Evolutionary conservation across 2,888 invertebrate species (phyloP), one percentile per base, ranked within the genome.

Genomic region (Ectemnius lituratus): DNA sequence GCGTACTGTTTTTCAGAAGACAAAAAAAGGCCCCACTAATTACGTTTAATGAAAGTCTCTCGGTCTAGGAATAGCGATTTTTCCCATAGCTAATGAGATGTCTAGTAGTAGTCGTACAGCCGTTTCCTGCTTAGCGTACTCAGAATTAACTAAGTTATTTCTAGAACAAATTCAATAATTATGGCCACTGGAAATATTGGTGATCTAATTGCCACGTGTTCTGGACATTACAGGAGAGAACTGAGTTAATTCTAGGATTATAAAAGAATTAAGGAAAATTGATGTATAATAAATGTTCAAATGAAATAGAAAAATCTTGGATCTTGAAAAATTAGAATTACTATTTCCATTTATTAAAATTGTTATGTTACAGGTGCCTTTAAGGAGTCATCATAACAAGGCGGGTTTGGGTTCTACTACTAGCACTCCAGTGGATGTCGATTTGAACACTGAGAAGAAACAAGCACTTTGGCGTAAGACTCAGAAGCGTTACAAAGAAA

Each of bases 351-450:
- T 52, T 52, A 16, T 52, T 52, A 52, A 1, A 2, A 16, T 52
- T 52, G 16, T 3, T 46, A 59, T 75, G 88, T 80, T 91, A 6
- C 91, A 95, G 94, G 93, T 95, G 75, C 92, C 93, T 23, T 88
- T 94, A 14, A 88, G 93, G 57, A 92, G 92, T 73, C 94, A 94
- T 87, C 92, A 93, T 68, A 93, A 93, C 49, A 94, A 93, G 81
- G 91, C 93, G 0, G 95, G 95, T 0, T 90, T 95, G 5, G 95
- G 95, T 37, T 37, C 37, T 2, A 11, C 37, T 6, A 2, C 92
- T 92, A 1, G 87, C 88, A 0, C 91, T 2, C 76, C 87, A 0
- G 67, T 85, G 20, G 83, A 87, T 27, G 74, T 87, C 47, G 84
- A 88, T 79, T 84, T 87, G 1, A 83, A 71, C 56, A 76, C 79